phyloP scores from a whole-genome alignment of 2,888 invertebrate genomes.

The Copidosoma aretas region DNA sequence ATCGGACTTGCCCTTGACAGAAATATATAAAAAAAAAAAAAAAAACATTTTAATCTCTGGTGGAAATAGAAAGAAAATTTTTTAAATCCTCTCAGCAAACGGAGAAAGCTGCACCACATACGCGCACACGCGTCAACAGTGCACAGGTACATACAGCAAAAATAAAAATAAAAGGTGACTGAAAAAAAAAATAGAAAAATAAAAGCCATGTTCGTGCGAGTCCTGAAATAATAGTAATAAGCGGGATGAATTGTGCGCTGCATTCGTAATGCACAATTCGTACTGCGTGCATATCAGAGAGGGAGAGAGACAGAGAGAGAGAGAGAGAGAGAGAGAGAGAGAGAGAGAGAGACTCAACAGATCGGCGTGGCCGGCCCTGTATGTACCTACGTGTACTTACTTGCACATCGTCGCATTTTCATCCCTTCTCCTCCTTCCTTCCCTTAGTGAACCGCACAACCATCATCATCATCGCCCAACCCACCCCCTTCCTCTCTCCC shows the following conservation, averaged over 20 bases:
- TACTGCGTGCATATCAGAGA: slow-evolving; percentile 36
- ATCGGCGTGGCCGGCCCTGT: not conserved
- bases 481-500: not conserved
- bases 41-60: too few relatives aligned
- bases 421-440: slow-evolving; percentile 17
- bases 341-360: not conserved
- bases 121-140: too few relatives aligned
- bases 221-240: slow-evolving; percentile 46
- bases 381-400: slow-evolving; percentile 11
- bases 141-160: too few relatives aligned
- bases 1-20: too few relatives aligned
- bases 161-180: too few relatives aligned
- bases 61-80: too few relatives aligned
- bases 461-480: not conserved
- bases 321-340: not conserved
- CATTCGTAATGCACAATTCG: slow-evolving; percentile 56
- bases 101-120: too few relatives aligned
- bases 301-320: not conserved
- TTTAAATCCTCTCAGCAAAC: too few relatives aligned
- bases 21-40: too few relatives aligned
- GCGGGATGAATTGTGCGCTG: slow-evolving; percentile 52
- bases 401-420: slow-evolving; percentile 16
- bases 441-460: too few relatives aligned
- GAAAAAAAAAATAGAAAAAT: slow-evolving; percentile 15
- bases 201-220: too few relatives aligned